Base-by-base conservation (phyloP, 2,113 vertebrate species). In the Sinocyclocheilus grahami region DNA sequence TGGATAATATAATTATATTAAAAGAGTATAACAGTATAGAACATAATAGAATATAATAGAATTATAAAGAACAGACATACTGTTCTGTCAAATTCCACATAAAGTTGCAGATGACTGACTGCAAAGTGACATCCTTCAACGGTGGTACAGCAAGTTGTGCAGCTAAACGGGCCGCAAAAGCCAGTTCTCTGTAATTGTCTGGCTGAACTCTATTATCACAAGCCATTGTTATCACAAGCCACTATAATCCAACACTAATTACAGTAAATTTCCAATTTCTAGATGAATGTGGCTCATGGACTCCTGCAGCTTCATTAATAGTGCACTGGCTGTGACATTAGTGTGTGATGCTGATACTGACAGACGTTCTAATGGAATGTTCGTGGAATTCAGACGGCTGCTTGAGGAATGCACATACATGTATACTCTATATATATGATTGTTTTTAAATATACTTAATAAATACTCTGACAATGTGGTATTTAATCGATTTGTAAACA, bases 51-150 rank as follows among this genome's bases (percentile, higher is more conserved):
- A 30, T 67, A 30, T 67, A 67, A 69, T 9, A 37, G 10, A 27
- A 30, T 65, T 65, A 24, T 72, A 72, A 48, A 48, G 11, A 48
- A 75, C 10, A 24, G 72, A 75, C 72, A 48, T 75, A 75, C 72
- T 48, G 72, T 22, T 75, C 72, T 6, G 39, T 75, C 72, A 75
- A 42, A 75, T 75, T 75, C 72, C 72, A 75, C 9, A 75, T n/a
- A 42, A 75, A 75, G 72, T 75, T 75, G 72, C 20, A 12, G 72
- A 75, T 46, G 39, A 75, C 22, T 48, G 72, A 48, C 22, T 24
- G 37, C 48, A 42, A 46, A 22, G 24, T 22, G 71, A 5, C 42
- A 3, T 48, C 72, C 72, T 75, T 42, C 20, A 13, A 22, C 2
- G 48, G 37, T 48, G 72, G 39, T 24, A 8, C 39, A 24, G 72